These are phyloP conservation scores for Seira sanloemensis DNA, from an alignment of 2,888 invertebrate species.

Conservation along the genomic window DNA sequence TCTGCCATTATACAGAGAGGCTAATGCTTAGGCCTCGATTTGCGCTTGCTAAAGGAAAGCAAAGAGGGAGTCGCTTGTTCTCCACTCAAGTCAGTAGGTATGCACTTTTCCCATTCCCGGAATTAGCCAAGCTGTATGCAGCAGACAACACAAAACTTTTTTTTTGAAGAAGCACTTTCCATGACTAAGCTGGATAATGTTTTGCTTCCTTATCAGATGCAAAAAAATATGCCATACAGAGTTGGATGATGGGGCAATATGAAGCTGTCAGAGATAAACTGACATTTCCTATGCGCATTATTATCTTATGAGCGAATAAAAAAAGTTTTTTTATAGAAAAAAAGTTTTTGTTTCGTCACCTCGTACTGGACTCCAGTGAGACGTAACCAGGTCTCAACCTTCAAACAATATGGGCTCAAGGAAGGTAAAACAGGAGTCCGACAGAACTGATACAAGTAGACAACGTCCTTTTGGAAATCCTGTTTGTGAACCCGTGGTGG, in stretches of 20 bases:
- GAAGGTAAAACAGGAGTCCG: slow-evolving; percentile 93
- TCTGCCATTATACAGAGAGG: not conserved
- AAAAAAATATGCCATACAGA: not conserved
- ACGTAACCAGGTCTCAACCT: slow-evolving; percentile 97
- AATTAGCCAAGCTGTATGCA: not conserved
- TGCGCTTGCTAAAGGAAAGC: not conserved
- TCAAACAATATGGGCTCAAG: slow-evolving; percentile 93
- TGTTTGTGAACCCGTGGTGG: slow-evolving; percentile 87
- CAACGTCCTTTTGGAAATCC: slow-evolving; percentile 93
- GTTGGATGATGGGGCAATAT: not conserved
- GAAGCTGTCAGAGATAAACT: no score
- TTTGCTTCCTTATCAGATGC: not conserved
- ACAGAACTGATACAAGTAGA: slow-evolving; percentile 95
- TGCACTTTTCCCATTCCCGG: not conserved
- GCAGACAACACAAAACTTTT: not conserved
- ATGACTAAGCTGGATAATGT: not conserved
- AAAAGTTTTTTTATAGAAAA: no score
- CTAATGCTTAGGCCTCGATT: not conserved
- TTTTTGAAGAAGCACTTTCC: no score
- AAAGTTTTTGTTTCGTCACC: slow-evolving; percentile 79
- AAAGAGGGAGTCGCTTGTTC: not conserved
- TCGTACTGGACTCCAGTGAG: slow-evolving; percentile 94
- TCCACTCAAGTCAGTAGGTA: not conserved
- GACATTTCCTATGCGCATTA: no score
- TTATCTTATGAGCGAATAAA: no score